Evolutionary conservation across 2,888 invertebrate species (phyloP), one percentile per base, ranked within the genome.

Genomic region (Pardosa pseudoannulata): DNA sequence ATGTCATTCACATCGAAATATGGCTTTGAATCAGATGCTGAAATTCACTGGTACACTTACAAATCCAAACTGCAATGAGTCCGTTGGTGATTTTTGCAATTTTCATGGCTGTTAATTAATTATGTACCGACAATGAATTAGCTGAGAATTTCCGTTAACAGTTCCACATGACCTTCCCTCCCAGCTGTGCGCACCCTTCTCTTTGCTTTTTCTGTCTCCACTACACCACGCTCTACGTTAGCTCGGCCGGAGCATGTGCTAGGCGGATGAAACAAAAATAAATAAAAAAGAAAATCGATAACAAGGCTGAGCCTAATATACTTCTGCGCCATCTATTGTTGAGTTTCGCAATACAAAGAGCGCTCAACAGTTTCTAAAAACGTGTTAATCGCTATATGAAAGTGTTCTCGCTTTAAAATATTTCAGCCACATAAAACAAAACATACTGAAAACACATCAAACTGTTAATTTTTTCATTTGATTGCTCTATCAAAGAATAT

Each of bases 31-130:
- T 29, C 68, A 19, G 29, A 19, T 7, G 19, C n/a, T 1, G 13
- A 13, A 39, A 41, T 13, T 23, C 36, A 39, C 9, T 41, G 16
- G 6, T 36, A 31, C 32, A 83, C 83, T 83, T 83, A 83, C 83
- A 83, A 78, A 78, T 67, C 76, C 83, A 83, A 28, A 67, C 31
- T 50, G 62, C 39, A 56, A 83, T 27, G 11, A 73, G n/a, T 16
- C 23, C 78, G 23, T 72, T 71, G 11, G 41, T 46, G 6, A 83
- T 28, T 67, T 67, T 78, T n/a, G 27, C 46, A 0, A 23, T 3
- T 56, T 56, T 56, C 23, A 56, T 56, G 23, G 23, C 11, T 19
- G 11, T 6, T 56, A 9, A 16, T 46, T 46, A 36, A 23, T 56
- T 23, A 56, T 6, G 1, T 56, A 23, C 1, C 23, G 56, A 23